A percentile compares a stretch with the other conserved stretches of the same genome.
Evolutionary conservation across 1,140 invertebrate species (phyloP).

Genomic region (Parapsyche elsis): DNA sequence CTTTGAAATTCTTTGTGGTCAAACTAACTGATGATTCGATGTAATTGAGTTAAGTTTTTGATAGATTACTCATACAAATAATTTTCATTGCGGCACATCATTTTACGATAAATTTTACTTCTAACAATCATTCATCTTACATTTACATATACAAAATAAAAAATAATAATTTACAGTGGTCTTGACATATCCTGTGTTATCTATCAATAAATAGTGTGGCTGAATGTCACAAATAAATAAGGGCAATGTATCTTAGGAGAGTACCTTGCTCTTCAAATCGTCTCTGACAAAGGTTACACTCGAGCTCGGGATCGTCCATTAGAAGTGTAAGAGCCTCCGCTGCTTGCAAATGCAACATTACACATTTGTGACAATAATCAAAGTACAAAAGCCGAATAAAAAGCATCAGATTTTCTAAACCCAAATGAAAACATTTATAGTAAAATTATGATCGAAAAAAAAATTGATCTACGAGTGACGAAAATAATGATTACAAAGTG

Average conservation of each 20-base stretch:
- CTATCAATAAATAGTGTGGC: slow-evolving; percentile 2
- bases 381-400: slow-evolving; percentile 1
- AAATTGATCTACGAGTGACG: too few species aligned
- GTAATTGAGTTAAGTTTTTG: slow-evolving; percentile 11
- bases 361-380: slow-evolving; percentile 35
- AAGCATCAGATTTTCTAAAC: not conserved
- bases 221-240: slow-evolving; percentile 32
- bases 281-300: slow-evolving; percentile 77
- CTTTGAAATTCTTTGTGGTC: too few species aligned
- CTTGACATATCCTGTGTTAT: slow-evolving; percentile 40
- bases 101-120: not conserved
- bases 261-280: slow-evolving; percentile 81
- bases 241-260: slow-evolving; percentile 57
- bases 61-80: not conserved
- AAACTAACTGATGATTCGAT: not conserved
- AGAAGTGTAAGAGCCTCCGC: slow-evolving; percentile 73
- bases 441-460: too few species aligned
- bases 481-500: too few species aligned
- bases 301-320: slow-evolving; percentile 76
- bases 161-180: slow-evolving; percentile 17
- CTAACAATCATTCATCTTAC: slow-evolving; percentile 22
- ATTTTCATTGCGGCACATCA: not conserved
- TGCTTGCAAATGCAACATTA: slow-evolving; percentile 71
- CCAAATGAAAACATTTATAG: too few species aligned
- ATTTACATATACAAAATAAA: not conserved